Base-by-base conservation (phyloP, 2,888 invertebrate species). In the Meteorus cinctellus region DNA sequence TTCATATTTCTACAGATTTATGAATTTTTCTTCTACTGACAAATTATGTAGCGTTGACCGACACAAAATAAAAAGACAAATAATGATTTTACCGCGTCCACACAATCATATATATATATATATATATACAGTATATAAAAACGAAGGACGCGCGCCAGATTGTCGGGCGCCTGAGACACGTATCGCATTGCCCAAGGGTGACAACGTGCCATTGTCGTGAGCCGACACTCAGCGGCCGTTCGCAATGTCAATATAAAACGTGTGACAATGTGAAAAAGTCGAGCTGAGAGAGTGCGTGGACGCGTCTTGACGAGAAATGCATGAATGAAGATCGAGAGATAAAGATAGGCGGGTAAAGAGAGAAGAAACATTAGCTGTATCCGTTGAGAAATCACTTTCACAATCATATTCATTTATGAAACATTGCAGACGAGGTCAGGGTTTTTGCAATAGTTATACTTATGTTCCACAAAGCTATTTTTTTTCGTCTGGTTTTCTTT, bases 341-440 rank as follows among this genome's bases (percentile, higher is more conserved):
- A 27, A 31, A 41, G 19, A 71, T 16, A 45, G 51, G 34, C 48
- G 27, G 16, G 31, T 16, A 65, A 29, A 48, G 19, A 10, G 51
- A 41, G 41, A 41, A 12, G 12, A 12, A 41, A 55, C 34, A 59
- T 66, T 27, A 36, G 55, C 48, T 51, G 41, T 41, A 51, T 29
- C 31, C 19, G 16, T 41, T 51, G 29, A 48, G 19, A 74, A 16
- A 59, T 74, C 74, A 36, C 45, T 59, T 74, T 74, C 31, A 19
- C 55, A 55, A 69, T 45, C 62, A 34, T 31, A 68, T 31, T 24
- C 31, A 68, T 62, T 74, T 63, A 69, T 69, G 69, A 74, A 74
- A 68, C 36, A 74, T 74, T 69, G 63, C 29, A 48, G 68, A 74
- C 31, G 63, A 27, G 69, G 74, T 74, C 74, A 74, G 74, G 74